These are phyloP conservation scores for Athene cunicularia DNA, from an alignment of 2,113 vertebrate genomes.

Conservation along the genomic window DNA sequence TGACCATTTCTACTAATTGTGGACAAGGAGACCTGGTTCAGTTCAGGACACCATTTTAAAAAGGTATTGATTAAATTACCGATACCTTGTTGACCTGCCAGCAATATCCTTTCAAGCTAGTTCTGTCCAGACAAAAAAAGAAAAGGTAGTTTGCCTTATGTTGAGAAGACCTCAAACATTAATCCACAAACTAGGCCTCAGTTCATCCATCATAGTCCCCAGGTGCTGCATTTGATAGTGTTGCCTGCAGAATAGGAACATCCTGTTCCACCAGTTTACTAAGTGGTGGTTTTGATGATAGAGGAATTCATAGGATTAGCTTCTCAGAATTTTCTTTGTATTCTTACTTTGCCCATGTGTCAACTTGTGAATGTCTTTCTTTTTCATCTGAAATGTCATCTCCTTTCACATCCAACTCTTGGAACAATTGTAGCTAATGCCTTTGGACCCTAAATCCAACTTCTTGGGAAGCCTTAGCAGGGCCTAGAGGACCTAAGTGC, in stretches of 20 bases:
- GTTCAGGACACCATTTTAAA: not conserved
- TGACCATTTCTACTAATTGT: not conserved
- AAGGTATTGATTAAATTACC: not conserved
- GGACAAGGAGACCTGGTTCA: not conserved
- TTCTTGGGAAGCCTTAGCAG: not conserved
- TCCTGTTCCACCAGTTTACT: not conserved
- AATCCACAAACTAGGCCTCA: not conserved
- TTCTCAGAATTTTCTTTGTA: not conserved
- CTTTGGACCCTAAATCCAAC: not conserved
- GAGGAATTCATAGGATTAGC: not conserved
- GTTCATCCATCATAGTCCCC: not conserved
- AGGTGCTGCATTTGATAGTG: not conserved
- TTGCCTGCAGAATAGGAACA: not conserved
- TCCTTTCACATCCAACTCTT: not conserved
- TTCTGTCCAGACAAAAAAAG: not conserved
- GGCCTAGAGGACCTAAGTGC: not conserved
- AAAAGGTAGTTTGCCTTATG: rapidly evolving
- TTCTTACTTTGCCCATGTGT: not conserved
- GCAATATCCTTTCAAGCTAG: not conserved
- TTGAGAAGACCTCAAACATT: not conserved
- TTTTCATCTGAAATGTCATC: not conserved
- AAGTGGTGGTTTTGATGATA: not conserved
- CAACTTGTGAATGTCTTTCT: not conserved
- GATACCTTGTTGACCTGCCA: not conserved
- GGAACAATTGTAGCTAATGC: not conserved